Conservation (phyloP, 2,797 vertebrate genomes). For the Loris lydekkerianus region DNA sequence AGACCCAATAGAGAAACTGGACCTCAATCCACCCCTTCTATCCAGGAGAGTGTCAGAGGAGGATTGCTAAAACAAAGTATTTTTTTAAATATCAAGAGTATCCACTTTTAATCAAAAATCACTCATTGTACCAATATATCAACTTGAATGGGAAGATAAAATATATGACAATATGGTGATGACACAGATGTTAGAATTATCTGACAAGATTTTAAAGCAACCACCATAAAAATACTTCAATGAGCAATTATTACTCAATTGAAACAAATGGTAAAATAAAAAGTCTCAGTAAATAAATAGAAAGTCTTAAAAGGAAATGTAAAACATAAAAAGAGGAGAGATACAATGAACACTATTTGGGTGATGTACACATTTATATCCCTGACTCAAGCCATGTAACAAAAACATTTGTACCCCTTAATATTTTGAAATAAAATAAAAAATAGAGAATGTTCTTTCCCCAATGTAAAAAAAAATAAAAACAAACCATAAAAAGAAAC, state of each 20-base stretch:
- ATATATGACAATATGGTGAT: conserved; percentile 32
- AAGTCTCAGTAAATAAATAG: conserved; percentile 11
- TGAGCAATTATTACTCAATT: conserved; percentile 39
- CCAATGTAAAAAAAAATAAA: background rate
- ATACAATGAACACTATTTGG: background rate
- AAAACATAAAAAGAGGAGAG: background rate
- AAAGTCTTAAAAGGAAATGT: conserved; percentile 5
- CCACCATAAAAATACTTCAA: conserved; percentile 41
- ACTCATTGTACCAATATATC: conserved; percentile 17
- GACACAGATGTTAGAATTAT: conserved; percentile 38
- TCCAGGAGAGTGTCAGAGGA: background rate
- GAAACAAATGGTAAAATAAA: conserved; percentile 41
- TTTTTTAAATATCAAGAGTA: conserved; percentile 44
- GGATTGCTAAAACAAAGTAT: conserved; percentile 48
- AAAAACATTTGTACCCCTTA: too few relatives aligned
- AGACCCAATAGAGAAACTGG: conserved; percentile 43
- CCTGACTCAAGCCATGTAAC: background rate
- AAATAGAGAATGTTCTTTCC: background rate
- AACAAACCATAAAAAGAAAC: background rate
- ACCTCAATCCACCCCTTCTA: background rate
- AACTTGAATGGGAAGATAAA: conserved; percentile 49
- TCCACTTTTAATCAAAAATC: conserved; percentile 30
- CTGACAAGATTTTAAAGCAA: conserved; percentile 49
- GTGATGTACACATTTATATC: background rate
- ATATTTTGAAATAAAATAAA: conserved; percentile 1